Percentiles rank a stretch among this genome's conserved stretches.
Conservation (phyloP, 2,797 vertebrate genomes). For the Myotis pilosus region DNA sequence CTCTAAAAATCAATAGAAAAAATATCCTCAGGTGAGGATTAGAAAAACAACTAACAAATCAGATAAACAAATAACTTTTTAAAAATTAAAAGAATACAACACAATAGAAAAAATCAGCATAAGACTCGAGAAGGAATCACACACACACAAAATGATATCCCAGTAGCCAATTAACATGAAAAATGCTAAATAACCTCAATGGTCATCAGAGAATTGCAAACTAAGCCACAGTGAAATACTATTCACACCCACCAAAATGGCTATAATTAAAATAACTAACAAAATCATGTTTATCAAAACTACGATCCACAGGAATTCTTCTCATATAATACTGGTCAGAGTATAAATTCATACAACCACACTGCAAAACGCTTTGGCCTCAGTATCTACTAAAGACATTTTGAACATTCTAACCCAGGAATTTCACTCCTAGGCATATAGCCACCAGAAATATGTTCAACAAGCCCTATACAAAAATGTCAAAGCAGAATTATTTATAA, state of each 20-base stretch:
- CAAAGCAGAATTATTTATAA: conserved; percentile 19
- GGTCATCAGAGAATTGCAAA: not conserved
- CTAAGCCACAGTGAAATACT: not conserved
- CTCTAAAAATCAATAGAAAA: no score
- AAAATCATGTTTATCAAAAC: not conserved
- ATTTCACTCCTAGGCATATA: not conserved
- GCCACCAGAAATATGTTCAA: not conserved
- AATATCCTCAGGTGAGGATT: no score
- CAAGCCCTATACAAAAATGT: not conserved
- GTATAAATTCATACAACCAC: not conserved
- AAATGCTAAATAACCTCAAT: not conserved
- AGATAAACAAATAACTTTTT: not conserved
- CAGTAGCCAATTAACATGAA: not conserved
- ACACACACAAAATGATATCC: not conserved
- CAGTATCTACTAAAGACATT: not conserved
- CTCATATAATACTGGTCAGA: not conserved
- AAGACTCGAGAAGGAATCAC: not conserved
- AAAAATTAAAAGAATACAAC: not conserved
- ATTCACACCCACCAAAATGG: not conserved
- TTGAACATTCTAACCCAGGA: not conserved
- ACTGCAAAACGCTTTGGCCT: not conserved
- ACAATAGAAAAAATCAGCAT: not conserved
- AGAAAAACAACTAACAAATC: not conserved
- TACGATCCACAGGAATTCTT: conserved; percentile 1
- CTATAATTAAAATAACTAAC: conserved; percentile 11